phyloP scores from a whole-genome alignment of 2,888 invertebrate species.

The Andrena praecox region DNA sequence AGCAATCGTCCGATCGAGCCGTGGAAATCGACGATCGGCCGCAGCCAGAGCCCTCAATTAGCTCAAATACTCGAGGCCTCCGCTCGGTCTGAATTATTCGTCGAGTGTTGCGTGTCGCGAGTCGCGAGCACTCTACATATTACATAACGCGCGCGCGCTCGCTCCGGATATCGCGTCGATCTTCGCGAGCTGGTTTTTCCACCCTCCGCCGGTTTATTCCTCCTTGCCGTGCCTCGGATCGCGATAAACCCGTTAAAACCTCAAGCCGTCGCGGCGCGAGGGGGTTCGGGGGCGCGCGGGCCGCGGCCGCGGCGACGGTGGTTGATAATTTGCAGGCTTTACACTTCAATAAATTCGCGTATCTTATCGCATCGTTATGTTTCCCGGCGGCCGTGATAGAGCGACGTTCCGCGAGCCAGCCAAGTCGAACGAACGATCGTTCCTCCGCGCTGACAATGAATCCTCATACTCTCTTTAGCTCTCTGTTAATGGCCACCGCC shows the following conservation, averaged over 20 bases:
- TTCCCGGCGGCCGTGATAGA: conserved; percentile 35
- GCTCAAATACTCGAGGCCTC: background rate
- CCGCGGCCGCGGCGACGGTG: conserved; percentile 8
- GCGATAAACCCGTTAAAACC: conserved; percentile 45
- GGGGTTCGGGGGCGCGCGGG: background rate
- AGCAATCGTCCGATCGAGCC: background rate
- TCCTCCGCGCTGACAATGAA: conserved; percentile 61
- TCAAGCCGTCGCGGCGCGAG: conserved; percentile 17
- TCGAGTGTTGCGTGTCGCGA: conserved; percentile 2
- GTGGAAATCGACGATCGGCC: too few relatives aligned
- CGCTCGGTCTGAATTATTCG: background rate
- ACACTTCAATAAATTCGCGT: conserved; percentile 65
- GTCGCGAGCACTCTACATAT: conserved; percentile 28
- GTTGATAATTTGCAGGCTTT: conserved; percentile 60
- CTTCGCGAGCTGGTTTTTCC: conserved; percentile 12
- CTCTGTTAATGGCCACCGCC: conserved; percentile 60
- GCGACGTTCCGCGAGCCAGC: conserved; percentile 35
- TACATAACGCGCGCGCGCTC: conserved; percentile 19
- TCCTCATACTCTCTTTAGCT: conserved; percentile 49
- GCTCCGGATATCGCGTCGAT: conserved; percentile 35
- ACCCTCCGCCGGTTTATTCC: conserved; percentile 25
- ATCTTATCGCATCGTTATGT: conserved; percentile 67
- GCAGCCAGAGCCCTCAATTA: background rate
- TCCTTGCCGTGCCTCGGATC: conserved; percentile 30
- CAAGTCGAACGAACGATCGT: conserved; percentile 47